Evolutionary conservation across 2,113 vertebrate genomes (phyloP).

Genomic region (Hippocampus guttulatus): DNA sequence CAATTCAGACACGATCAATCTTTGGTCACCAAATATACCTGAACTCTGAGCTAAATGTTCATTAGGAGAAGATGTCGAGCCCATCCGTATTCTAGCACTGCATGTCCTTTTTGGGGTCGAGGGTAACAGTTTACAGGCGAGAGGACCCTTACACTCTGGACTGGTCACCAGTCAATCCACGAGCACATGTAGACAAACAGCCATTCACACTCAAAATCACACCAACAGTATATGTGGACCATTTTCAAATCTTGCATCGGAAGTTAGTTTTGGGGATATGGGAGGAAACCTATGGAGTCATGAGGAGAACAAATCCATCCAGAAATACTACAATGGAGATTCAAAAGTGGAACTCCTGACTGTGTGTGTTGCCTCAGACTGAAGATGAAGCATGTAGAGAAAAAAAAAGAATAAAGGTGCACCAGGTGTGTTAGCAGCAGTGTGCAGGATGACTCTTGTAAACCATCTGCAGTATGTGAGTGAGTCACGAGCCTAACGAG

Average conservation of each 20-base stretch:
- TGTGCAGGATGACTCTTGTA: neutral
- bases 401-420: neutral
- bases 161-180: no score
- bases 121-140: no score
- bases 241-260: no score
- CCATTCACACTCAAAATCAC: no score
- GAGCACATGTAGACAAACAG: no score
- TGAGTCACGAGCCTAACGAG: neutral
- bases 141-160: no score
- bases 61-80: neutral
- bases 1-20: neutral
- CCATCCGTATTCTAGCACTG: neutral
- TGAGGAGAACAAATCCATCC: neutral
- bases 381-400: neutral
- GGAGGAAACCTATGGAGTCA: no score
- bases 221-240: no score
- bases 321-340: neutral
- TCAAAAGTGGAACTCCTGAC: neutral
- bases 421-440: neutral
- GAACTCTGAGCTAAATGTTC: neutral
- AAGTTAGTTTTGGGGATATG: no score
- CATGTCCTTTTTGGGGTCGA: neutral
- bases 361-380: neutral
- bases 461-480: neutral
- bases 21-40: neutral